These are phyloP conservation scores for Spatula clypeata DNA, from an alignment of 2,797 vertebrate genomes.

Conservation along the genomic window DNA sequence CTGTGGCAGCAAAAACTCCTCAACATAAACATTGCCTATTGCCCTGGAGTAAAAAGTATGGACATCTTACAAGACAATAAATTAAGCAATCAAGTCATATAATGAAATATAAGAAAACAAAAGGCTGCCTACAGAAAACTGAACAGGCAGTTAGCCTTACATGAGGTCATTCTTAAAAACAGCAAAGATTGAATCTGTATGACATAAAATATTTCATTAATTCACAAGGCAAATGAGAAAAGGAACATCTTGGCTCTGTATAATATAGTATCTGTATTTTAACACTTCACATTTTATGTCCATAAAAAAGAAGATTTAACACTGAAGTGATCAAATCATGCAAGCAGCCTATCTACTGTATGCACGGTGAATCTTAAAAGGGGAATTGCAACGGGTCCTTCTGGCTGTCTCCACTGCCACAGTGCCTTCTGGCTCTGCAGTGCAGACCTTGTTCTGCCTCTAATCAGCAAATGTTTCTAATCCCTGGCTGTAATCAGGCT, in stretches of 20 bases:
- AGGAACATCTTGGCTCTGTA: neutral
- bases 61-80: neutral
- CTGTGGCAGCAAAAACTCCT: neutral
- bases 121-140: neutral
- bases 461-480: neutral
- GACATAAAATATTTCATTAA: neutral
- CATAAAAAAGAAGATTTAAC: neutral
- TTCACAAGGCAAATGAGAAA: neutral
- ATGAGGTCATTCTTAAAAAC: neutral
- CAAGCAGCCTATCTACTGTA: neutral
- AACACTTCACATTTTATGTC: neutral
- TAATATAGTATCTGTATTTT: neutral
- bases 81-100: neutral
- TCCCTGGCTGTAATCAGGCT: neutral
- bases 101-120: conserved; percentile 2
- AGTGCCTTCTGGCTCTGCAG: neutral
- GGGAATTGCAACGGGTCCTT: neutral
- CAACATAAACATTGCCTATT: neutral
- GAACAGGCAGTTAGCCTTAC: neutral
- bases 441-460: neutral
- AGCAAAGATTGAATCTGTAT: neutral
- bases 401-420: neutral
- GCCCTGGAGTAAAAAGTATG: neutral
- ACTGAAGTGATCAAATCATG: neutral
- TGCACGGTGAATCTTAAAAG: neutral